phyloP scores from a whole-genome alignment of 2,797 vertebrate species.

The Periophthalmus magnuspinnatus region DNA sequence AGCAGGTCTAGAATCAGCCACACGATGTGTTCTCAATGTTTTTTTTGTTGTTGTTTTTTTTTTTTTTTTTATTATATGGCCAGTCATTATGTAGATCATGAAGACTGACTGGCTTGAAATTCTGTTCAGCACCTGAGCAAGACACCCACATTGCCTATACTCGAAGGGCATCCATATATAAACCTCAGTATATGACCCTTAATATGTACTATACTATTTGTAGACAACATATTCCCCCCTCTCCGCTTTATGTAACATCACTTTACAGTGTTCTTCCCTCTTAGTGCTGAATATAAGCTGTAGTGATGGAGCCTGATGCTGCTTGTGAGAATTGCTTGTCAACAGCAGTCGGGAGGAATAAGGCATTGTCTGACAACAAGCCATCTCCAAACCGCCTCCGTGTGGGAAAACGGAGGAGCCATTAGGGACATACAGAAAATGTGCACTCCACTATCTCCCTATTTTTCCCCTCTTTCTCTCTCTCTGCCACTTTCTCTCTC shows the following conservation, averaged over 20 bases:
- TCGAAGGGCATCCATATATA: not conserved
- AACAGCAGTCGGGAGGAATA: constrained; percentile 56
- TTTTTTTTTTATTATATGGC: not conserved
- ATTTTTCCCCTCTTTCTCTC: not conserved
- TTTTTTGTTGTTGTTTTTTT: too few species aligned
- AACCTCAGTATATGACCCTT: not conserved
- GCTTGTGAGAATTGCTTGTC: constrained; percentile 65
- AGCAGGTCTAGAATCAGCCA: too few species aligned
- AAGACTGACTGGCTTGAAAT: not conserved
- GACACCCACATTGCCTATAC: not conserved
- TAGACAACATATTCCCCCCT: not conserved
- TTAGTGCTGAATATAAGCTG: constrained; percentile 37
- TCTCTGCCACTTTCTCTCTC: not conserved
- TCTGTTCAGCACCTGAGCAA: not conserved
- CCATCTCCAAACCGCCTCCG: constrained; percentile 72
- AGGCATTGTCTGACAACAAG: constrained; percentile 65
- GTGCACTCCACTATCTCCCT: constrained; percentile 21
- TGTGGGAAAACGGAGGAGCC: constrained; percentile 64
- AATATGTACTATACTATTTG: not conserved
- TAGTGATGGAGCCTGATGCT: constrained; percentile 51
- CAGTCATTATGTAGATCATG: not conserved
- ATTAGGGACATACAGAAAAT: constrained; percentile 67
- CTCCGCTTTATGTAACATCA: not conserved
- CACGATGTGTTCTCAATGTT: too few species aligned
- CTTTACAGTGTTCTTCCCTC: constrained; percentile 19